Evolutionary conservation across 2,113 vertebrate genomes (phyloP).

Genomic region (Antechinus flavipes): DNA sequence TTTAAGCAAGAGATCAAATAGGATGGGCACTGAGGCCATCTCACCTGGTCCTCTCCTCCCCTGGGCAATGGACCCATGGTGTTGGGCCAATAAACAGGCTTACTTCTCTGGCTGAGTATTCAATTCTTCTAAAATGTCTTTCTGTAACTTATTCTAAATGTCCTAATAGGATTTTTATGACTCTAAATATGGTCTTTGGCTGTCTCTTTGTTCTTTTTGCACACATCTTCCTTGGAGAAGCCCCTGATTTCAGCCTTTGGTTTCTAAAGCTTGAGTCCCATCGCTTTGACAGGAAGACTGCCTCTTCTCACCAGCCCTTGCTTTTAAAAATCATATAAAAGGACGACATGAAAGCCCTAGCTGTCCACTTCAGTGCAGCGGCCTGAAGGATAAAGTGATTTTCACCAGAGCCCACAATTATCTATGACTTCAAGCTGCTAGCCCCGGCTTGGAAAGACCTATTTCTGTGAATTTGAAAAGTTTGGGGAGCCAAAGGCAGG

Average conservation of each 20-base stretch:
- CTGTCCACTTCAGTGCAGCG: not conserved
- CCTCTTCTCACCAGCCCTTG: conserved; percentile 34
- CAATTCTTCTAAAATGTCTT: conserved; percentile 77
- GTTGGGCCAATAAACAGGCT: conserved; percentile 77
- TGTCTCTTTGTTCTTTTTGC: conserved; percentile 47
- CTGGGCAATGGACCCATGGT: conserved; percentile 45
- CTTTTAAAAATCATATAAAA: conserved; percentile 35
- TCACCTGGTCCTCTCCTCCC: conserved; percentile 64
- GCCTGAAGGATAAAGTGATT: not conserved
- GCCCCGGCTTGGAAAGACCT: not conserved
- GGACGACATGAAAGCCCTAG: not conserved
- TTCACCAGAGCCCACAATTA: conserved; percentile 7
- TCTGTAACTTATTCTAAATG: conserved; percentile 62
- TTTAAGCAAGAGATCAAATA: conserved; percentile 82
- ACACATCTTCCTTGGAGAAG: conserved; percentile 14
- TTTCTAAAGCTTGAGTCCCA: conserved; percentile 32
- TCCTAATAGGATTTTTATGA: conserved; percentile 57
- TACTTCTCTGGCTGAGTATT: conserved; percentile 71
- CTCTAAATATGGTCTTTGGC: conserved; percentile 53
- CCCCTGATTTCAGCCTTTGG: not conserved
- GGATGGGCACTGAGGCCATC: conserved; percentile 63
- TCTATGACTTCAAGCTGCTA: not conserved
- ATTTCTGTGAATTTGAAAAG: not conserved
- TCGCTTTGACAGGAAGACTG: conserved; percentile 61
- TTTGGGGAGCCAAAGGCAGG: not conserved